Percentiles rank a stretch among this genome's conserved stretches.
These are phyloP conservation scores for Psix sp. DNA, from an alignment of 1,140 invertebrate species.

Conservation along the genomic window DNA sequence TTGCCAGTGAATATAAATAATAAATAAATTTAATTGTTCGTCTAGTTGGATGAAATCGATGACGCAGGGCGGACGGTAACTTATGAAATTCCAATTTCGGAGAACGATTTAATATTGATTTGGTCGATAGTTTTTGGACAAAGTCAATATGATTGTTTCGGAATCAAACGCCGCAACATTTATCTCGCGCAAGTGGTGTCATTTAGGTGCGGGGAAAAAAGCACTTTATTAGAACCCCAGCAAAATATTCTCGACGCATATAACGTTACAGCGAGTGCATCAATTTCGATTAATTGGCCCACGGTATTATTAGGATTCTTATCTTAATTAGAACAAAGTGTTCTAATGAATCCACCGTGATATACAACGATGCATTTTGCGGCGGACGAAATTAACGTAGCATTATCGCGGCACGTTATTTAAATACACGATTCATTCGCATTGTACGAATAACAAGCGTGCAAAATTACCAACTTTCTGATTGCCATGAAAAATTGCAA, in stretches of 20 bases:
- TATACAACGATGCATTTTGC: slow-evolving; percentile 52
- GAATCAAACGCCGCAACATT: too few relatives aligned
- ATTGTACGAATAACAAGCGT: slow-evolving; percentile 16
- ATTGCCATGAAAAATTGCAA: too few relatives aligned
- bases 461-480: slow-evolving; percentile 47
- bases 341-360: slow-evolving; percentile 55
- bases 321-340: slow-evolving; percentile 56
- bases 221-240: slow-evolving; percentile 27
- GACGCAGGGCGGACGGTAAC: slow-evolving; percentile 10
- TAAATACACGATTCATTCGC: too few relatives aligned
- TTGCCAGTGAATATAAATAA: slow-evolving; percentile 21
- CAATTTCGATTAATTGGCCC: slow-evolving; percentile 53
- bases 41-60: slow-evolving; percentile 35
- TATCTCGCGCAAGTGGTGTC: slow-evolving; percentile 26
- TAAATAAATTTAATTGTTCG: slow-evolving; percentile 45
- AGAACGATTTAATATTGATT: too few relatives aligned
- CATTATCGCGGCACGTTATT: slow-evolving; percentile 45
- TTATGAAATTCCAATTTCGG: slow-evolving; percentile 44
- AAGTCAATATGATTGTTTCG: too few relatives aligned
- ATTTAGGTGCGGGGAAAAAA: slow-evolving; percentile 31
- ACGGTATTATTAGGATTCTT: slow-evolving; percentile 55
- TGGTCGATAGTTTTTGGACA: too few relatives aligned
- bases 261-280: slow-evolving; percentile 43
- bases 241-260: slow-evolving; percentile 52
- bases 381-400: slow-evolving; percentile 45